Evolutionary conservation across 2,888 invertebrate species (phyloP).

Genomic region (Horisme vitalbata): DNA sequence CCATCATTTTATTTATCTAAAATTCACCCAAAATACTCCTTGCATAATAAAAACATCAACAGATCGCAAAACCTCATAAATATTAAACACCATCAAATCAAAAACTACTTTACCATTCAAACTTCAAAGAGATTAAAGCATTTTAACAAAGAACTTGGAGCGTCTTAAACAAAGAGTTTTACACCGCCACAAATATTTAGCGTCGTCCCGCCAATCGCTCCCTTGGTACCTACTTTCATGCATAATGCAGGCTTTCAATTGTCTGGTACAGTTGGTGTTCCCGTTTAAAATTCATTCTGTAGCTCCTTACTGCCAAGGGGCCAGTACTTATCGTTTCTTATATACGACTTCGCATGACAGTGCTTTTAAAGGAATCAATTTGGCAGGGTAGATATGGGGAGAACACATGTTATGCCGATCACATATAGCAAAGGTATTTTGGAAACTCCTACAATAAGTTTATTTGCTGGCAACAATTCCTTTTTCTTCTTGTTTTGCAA

Average conservation of each 20-base stretch:
- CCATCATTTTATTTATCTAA: no score
- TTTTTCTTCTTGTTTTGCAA: no score
- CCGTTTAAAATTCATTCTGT: slow-evolving; percentile 63
- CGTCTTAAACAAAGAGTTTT: slow-evolving; percentile 31
- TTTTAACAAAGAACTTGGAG: slow-evolving; percentile 18
- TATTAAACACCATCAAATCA: slow-evolving; percentile 15
- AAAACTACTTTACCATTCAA: slow-evolving; percentile 14
- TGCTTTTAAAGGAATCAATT: slow-evolving; percentile 6
- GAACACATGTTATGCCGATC: no score
- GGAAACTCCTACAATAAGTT: no score
- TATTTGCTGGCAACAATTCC: no score
- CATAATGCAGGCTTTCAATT: slow-evolving; percentile 72
- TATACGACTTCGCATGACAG: slow-evolving; percentile 22
- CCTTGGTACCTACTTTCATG: slow-evolving; percentile 50
- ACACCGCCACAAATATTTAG: slow-evolving; percentile 50
- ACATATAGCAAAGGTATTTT: no score
- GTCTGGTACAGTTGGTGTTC: slow-evolving; percentile 48
- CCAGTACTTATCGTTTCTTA: slow-evolving; percentile 48
- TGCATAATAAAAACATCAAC: background rate
- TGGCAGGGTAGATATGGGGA: no score
- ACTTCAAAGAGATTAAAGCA: slow-evolving; percentile 29
- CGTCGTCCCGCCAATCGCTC: slow-evolving; percentile 41
- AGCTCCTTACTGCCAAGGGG: slow-evolving; percentile 42
- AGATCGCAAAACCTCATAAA: slow-evolving; percentile 3
- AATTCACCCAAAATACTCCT: no score